These are phyloP conservation scores for Spodoptera picta DNA, from an alignment of 2,888 invertebrate genomes.

Conservation along the genomic window DNA sequence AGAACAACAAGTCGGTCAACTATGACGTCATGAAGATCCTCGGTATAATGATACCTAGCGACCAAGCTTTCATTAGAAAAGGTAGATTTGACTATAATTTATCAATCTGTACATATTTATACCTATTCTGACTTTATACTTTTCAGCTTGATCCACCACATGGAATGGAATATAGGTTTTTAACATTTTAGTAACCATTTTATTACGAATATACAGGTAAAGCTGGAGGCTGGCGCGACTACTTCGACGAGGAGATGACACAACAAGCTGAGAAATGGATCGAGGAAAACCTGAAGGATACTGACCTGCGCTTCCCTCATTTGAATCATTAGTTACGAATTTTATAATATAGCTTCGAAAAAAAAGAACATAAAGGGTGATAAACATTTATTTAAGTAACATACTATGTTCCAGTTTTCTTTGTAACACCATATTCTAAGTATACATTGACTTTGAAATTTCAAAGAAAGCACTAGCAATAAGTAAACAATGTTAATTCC, in stretches of 20 bases:
- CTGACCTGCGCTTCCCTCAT: constrained; percentile 89
- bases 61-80: constrained; percentile 91
- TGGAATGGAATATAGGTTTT: neutral
- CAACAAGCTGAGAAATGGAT: constrained; percentile 92
- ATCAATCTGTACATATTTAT: too few relatives aligned
- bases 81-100: constrained; percentile 71
- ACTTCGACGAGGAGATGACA: constrained; percentile 91
- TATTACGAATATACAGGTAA: constrained; percentile 79
- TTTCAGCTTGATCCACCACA: neutral
- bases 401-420: constrained; percentile 86
- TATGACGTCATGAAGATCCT: constrained; percentile 90
- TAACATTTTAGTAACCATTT: constrained; percentile 2
- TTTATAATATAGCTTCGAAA: constrained; percentile 57
- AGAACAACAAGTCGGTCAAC: constrained; percentile 94
- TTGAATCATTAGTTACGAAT: constrained; percentile 46
- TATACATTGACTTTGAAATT: constrained; percentile 81
- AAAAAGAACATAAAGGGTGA: constrained; percentile 75
- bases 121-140: too few relatives aligned
- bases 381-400: constrained; percentile 87
- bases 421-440: constrained; percentile 87
- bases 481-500: constrained; percentile 76
- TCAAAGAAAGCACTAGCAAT: constrained; percentile 73
- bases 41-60: constrained; percentile 88
- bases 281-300: constrained; percentile 88
- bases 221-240: constrained; percentile 91